phyloP scores from a whole-genome alignment of 1,140 invertebrate species.

The Reticulitermes speratus region DNA sequence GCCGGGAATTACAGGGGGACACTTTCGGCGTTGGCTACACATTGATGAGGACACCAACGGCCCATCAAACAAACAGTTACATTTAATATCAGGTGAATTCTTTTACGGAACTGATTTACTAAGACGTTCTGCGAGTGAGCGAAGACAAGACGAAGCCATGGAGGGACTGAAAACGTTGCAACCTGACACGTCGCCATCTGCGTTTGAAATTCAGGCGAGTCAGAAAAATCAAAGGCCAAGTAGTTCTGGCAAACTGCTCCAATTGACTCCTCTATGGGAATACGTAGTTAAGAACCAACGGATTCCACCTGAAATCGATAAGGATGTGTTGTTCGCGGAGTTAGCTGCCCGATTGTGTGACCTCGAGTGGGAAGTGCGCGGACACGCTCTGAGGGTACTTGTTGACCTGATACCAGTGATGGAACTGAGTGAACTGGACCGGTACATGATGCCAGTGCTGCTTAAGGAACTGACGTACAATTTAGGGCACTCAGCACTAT shows the following conservation, averaged over 20 bases:
- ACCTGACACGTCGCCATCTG: not conserved
- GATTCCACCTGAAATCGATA: constrained; percentile 60
- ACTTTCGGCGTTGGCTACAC: not conserved
- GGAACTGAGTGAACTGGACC: constrained; percentile 55
- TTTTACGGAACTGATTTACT: not conserved
- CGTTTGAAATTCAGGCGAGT: not conserved
- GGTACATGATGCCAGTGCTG: constrained; percentile 54
- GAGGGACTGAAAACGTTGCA: constrained; percentile 23
- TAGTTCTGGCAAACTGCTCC: constrained; percentile 43
- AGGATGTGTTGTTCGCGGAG: constrained; percentile 62
- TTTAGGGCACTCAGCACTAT: constrained; percentile 70
- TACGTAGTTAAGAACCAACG: constrained; percentile 61
- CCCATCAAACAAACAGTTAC: not conserved
- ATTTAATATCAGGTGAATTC: not conserved
- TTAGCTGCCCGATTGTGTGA: constrained; percentile 68
- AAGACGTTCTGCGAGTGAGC: not conserved
- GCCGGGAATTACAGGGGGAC: not conserved
- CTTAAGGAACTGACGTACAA: constrained; percentile 68
- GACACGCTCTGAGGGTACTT: constrained; percentile 72
- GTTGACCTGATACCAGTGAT: constrained; percentile 71
- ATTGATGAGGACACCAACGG: not conserved
- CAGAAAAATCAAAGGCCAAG: not conserved
- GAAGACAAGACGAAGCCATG: constrained; percentile 7
- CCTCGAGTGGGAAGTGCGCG: constrained; percentile 77
- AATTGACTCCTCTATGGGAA: constrained; percentile 73